Evolutionary conservation across 2,888 invertebrate genomes (phyloP).

Genomic region (Plagiodera versicolora): DNA sequence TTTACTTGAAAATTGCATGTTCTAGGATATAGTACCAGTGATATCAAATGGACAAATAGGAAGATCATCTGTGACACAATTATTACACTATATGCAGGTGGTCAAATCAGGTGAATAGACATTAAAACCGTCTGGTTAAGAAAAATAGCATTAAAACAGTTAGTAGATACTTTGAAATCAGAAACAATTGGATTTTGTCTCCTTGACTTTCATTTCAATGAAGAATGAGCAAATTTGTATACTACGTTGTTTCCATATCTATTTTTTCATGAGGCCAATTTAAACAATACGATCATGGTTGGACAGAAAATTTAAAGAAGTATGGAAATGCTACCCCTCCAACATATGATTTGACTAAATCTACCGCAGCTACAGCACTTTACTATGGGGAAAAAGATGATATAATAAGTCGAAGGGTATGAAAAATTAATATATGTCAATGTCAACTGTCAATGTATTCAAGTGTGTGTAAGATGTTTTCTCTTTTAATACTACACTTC

Average conservation of each 20-base stretch:
- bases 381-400: conserved; percentile 13
- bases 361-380: conserved; percentile 2
- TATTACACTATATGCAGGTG: conserved; percentile 12
- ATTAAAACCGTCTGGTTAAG: too few relatives aligned
- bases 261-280: not conserved
- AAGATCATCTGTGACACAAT: not conserved
- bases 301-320: not conserved
- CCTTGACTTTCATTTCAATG: too few relatives aligned
- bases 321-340: conserved; percentile 9
- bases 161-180: too few relatives aligned
- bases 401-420: not conserved
- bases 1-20: too few relatives aligned
- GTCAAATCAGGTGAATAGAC: conserved; percentile 5
- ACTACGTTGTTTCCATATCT: too few relatives aligned
- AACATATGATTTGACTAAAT: conserved; percentile 2
- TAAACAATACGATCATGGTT: conserved; percentile 10
- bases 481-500: too few relatives aligned
- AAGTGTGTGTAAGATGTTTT: too few relatives aligned
- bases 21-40: conserved; percentile 9
- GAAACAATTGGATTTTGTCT: too few relatives aligned
- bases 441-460: too few relatives aligned
- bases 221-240: too few relatives aligned
- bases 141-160: too few relatives aligned
- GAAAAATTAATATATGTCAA: too few relatives aligned
- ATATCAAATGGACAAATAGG: not conserved